Percentiles rank a stretch among this genome's conserved stretches.
These are phyloP conservation scores for Hirtodrosophila duncani DNA, from an alignment of 2,888 invertebrate genomes.

Conservation along the genomic window DNA sequence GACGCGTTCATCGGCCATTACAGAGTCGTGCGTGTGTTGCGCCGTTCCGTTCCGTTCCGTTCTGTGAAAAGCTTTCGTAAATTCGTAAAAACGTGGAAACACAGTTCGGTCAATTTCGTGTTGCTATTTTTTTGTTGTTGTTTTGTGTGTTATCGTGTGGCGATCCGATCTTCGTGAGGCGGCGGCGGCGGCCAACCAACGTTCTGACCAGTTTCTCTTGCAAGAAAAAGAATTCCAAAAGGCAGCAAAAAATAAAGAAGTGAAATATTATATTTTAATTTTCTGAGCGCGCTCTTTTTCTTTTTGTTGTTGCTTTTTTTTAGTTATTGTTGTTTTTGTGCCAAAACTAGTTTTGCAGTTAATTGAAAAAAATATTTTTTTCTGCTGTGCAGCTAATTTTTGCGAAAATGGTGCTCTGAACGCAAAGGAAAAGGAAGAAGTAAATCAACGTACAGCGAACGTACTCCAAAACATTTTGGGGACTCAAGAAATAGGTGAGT, in stretches of 20 bases:
- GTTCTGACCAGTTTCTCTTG: constrained; percentile 22
- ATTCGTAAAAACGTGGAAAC: no score
- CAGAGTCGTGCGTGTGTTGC: not conserved
- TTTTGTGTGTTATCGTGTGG: no score
- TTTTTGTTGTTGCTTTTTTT: constrained; percentile 23
- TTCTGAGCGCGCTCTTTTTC: constrained; percentile 18
- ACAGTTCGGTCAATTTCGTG: no score
- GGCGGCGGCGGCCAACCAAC: constrained; percentile 31
- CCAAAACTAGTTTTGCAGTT: constrained; percentile 60
- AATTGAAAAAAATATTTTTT: constrained; percentile 50
- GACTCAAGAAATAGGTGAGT: no score
- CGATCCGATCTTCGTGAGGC: constrained; percentile 37
- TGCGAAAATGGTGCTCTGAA: constrained; percentile 14
- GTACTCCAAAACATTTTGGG: no score
- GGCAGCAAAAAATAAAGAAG: constrained; percentile 26
- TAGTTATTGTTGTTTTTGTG: constrained; percentile 60
- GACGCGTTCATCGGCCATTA: constrained; percentile 38
- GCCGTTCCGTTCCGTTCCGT: constrained; percentile 2
- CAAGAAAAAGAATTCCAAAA: not conserved
- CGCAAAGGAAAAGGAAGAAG: not conserved
- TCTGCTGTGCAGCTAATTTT: constrained; percentile 4
- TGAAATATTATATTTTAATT: constrained; percentile 58
- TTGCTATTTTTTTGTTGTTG: no score
- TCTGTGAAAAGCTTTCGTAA: no score
- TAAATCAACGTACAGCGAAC: not conserved